Evolutionary conservation across 2,888 invertebrate species (phyloP).

Genomic region (Synergus japonicus): DNA sequence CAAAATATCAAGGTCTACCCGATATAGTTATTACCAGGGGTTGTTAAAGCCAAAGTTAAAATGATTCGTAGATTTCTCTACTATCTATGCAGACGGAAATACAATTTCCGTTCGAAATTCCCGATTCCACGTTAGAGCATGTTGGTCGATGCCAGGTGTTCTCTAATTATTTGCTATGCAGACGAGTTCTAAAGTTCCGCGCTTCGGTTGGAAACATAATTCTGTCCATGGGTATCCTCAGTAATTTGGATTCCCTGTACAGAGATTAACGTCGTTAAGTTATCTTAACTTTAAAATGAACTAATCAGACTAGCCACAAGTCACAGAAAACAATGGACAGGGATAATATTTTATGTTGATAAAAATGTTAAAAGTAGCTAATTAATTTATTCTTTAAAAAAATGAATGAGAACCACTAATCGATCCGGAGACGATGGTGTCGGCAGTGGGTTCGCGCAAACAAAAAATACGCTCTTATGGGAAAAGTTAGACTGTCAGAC

Average conservation of each 20-base stretch:
- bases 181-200: constrained; percentile 53
- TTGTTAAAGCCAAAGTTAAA: constrained; percentile 11
- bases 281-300: background rate
- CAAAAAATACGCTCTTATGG: constrained; percentile 64
- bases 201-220: constrained; percentile 41
- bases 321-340: too few relatives aligned
- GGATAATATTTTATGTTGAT: too few relatives aligned
- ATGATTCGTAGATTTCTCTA: constrained; percentile 15
- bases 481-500: constrained; percentile 63
- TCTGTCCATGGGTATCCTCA: constrained; percentile 22
- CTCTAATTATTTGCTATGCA: constrained; percentile 61
- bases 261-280: background rate
- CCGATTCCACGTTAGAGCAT: constrained; percentile 6
- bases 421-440: constrained; percentile 18
- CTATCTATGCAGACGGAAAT: constrained; percentile 7
- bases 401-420: constrained; percentile 26
- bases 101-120: constrained; percentile 20
- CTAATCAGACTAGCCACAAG: too few relatives aligned
- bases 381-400: background rate
- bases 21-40: background rate
- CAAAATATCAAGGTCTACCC: background rate
- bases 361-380: too few relatives aligned
- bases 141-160: constrained; percentile 53
- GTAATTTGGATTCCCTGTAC: constrained; percentile 25
- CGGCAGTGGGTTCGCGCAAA: constrained; percentile 58